Evolutionary conservation across 2,888 invertebrate genomes (phyloP).

Genomic region (Dasypogon diadema): DNA sequence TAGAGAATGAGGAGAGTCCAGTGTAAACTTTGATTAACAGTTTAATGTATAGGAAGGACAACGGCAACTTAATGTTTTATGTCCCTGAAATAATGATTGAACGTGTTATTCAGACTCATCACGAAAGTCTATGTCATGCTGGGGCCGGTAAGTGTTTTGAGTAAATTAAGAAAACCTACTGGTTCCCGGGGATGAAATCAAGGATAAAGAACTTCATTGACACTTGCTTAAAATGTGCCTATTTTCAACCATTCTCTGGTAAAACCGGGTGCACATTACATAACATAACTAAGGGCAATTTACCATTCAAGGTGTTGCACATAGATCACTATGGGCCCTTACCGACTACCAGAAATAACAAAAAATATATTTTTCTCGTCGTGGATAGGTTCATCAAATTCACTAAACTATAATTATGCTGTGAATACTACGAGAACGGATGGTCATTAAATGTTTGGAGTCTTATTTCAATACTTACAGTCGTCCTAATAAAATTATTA

Average conservation of each 20-base stretch:
- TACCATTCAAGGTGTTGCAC: constrained; percentile 56
- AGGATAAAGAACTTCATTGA: constrained; percentile 41
- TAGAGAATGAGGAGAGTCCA: not conserved
- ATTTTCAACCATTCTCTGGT: constrained; percentile 50
- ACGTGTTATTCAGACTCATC: constrained; percentile 57
- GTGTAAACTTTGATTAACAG: constrained; percentile 50
- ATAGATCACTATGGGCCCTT: constrained; percentile 6
- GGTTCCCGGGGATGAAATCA: constrained; percentile 60
- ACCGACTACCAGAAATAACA: not conserved
- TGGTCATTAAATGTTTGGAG: not conserved
- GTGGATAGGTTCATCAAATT: constrained; percentile 20
- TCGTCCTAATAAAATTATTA: not conserved
- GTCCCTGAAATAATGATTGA: constrained; percentile 57
- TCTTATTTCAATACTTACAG: constrained; percentile 1
- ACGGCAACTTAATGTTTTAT: constrained; percentile 43
- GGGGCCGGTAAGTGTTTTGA: constrained; percentile 60
- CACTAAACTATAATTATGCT: constrained; percentile 3
- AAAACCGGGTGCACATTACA: constrained; percentile 59
- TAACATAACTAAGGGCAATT: constrained; percentile 58
- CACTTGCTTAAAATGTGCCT: constrained; percentile 48
- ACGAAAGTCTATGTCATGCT: constrained; percentile 55
- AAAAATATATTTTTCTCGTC: constrained; percentile 3
- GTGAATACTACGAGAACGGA: not conserved
- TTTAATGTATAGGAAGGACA: constrained; percentile 48
- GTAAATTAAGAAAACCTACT: constrained; percentile 58